Evolutionary conservation across 2,888 invertebrate species (phyloP), one percentile per base, ranked within the genome.

Genomic region (Andricus quercusramuli): DNA sequence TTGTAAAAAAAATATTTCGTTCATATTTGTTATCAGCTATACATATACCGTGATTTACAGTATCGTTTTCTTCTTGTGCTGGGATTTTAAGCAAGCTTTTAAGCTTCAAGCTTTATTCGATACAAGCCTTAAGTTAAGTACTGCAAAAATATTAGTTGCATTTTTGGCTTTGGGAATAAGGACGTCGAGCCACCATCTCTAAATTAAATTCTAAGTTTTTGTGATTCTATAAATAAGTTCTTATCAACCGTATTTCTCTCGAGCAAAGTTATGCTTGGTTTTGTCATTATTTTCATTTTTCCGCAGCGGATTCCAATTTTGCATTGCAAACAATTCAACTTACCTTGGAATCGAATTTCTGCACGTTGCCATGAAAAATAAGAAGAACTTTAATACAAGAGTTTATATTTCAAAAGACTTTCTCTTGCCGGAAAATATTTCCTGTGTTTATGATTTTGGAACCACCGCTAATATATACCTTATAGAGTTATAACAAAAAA

Each of bases 271-370:
- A 68, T 15, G 68, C n/a, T 37, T 5, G 11, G 20, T 68, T 25
- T 25, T 62, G 8, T n/a, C 9, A 56, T 56, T 56, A 56, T 56
- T 56, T 56, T 25, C 9, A 22, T 59, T 13, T 25, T 25, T 2
- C 11, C 11, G 62, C 62, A 62, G 25, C 62, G 5, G 62, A 62
- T 62, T 62, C 25, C 62, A 62, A 37, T 22, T 68, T 44, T 37
- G 41, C 41, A 64, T 77, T 77, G 51, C 56, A 77, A 47, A 41
- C 25, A n/a, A 47, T 32, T 76, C 11, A 22, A 88, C 90, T 92
- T 86, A 92, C 92, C 92, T 92, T 92, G 78, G 92, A 90, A 2
- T 92, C 92, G 86, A 92, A 88, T 86, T 92, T 92, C 92, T 92
- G 89, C 82, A 44, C 78, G 66, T 44, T 59, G 79, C 62, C 86